phyloP scores from a whole-genome alignment of 2,888 invertebrate species.

The Oasisia sp. region DNA sequence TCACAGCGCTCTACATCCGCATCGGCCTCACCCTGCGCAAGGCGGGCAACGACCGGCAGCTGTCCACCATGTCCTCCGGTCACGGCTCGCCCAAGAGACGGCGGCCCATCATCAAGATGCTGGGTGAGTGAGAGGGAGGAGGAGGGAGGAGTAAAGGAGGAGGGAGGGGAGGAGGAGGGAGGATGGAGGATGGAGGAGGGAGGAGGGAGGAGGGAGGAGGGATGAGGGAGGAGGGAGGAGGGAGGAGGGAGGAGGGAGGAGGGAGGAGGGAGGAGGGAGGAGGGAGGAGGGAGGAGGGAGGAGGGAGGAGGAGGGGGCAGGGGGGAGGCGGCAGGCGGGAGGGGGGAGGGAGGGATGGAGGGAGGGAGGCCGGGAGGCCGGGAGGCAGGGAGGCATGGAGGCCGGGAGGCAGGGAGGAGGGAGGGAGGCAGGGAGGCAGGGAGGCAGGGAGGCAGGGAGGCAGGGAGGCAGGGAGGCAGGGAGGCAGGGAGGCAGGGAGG shows the following conservation, averaged over 20 bases:
- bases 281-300: not conserved
- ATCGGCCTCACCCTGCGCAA: constrained; percentile 55
- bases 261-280: not conserved
- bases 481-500: too few relatives aligned
- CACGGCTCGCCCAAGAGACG: constrained; percentile 14
- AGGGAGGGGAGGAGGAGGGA: not conserved
- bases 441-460: too few relatives aligned
- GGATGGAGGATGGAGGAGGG: not conserved
- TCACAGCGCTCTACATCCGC: constrained; percentile 77
- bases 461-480: too few relatives aligned
- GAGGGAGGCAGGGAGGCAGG: too few relatives aligned
- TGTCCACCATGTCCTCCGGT: not conserved
- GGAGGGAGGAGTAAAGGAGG: not conserved
- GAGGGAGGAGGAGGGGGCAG: not conserved
- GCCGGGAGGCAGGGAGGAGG: too few relatives aligned
- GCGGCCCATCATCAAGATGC: constrained; percentile 21
- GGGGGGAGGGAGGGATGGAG: too few relatives aligned
- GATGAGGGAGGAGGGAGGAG: not conserved
- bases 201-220: not conserved
- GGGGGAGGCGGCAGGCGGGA: too few relatives aligned
- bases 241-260: not conserved
- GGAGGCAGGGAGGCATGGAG: too few relatives aligned
- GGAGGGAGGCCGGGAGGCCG: too few relatives aligned
- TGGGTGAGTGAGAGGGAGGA: not conserved
- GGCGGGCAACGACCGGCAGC: constrained; percentile 44